Percentiles rank a stretch among this genome's conserved stretches.
Conservation (phyloP, 2,888 invertebrate genomes). For the Agrilus cyanescens region DNA sequence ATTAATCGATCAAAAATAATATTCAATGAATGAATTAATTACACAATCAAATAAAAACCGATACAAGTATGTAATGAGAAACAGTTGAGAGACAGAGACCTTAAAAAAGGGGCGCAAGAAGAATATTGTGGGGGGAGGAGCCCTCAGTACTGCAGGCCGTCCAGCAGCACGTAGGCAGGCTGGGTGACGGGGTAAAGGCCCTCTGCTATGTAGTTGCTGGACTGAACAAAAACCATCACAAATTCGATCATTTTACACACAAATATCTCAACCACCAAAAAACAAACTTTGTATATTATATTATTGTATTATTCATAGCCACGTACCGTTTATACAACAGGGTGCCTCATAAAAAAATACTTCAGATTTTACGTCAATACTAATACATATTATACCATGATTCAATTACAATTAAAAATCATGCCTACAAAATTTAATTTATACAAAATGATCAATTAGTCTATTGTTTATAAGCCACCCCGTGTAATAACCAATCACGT, state of each 20-base stretch:
- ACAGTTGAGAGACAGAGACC: slow-evolving; percentile 25
- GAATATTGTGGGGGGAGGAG: slow-evolving; percentile 24
- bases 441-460: too few species aligned
- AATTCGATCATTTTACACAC: background rate
- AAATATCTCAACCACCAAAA: background rate
- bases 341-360: too few species aligned
- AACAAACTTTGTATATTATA: background rate
- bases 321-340: too few species aligned
- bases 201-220: slow-evolving; percentile 38
- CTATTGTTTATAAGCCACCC: too few species aligned
- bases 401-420: too few species aligned
- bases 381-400: too few species aligned
- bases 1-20: background rate
- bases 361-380: too few species aligned
- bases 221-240: slow-evolving; percentile 23
- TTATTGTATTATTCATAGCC: background rate
- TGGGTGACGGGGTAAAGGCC: slow-evolving; percentile 46
- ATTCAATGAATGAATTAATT: background rate
- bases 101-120: slow-evolving; percentile 30
- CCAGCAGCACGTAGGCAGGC: slow-evolving; percentile 49
- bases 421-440: too few species aligned
- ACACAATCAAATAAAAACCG: slow-evolving; percentile 9
- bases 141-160: slow-evolving; percentile 51
- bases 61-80: slow-evolving; percentile 2
- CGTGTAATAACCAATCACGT: too few species aligned